Evolutionary conservation across 2,888 invertebrate genomes (phyloP).

Genomic region (Cephus runcator): DNA sequence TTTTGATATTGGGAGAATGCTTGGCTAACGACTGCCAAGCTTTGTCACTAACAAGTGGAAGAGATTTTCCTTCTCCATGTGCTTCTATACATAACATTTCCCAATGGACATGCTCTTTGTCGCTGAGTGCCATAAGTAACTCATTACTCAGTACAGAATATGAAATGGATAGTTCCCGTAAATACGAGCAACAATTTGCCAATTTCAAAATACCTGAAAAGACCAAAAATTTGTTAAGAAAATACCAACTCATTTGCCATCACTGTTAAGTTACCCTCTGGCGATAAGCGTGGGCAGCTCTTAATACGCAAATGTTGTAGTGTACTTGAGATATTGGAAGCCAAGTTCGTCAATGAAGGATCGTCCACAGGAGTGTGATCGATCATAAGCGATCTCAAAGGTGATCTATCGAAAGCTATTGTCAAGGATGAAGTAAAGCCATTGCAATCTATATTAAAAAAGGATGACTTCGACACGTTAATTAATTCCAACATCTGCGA

Average conservation of each 20-base stretch:
- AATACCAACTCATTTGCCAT: too few species aligned
- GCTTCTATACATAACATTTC: slow-evolving; percentile 56
- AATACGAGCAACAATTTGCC: slow-evolving; percentile 46
- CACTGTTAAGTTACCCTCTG: slow-evolving; percentile 42
- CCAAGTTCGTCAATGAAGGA: slow-evolving; percentile 33
- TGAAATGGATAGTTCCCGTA: slow-evolving; percentile 57
- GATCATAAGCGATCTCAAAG: slow-evolving; percentile 34
- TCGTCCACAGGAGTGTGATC: slow-evolving; percentile 36
- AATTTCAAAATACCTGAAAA: slow-evolving; percentile 49
- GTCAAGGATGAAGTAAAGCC: slow-evolving; percentile 45
- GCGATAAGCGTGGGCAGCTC: slow-evolving; percentile 44
- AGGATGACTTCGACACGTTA: slow-evolving; percentile 35
- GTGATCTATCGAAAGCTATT: slow-evolving; percentile 38
- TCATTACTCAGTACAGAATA: slow-evolving; percentile 60
- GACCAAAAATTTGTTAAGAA: slow-evolving; percentile 3
- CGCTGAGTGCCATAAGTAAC: slow-evolving; percentile 50
- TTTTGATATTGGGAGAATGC: slow-evolving; percentile 52
- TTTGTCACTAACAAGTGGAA: slow-evolving; percentile 44
- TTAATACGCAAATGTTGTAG: slow-evolving; percentile 49
- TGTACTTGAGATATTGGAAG: slow-evolving; percentile 38
- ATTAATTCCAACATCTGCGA: slow-evolving; percentile 46
- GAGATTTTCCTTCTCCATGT: slow-evolving; percentile 50
- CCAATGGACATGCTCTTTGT: slow-evolving; percentile 42
- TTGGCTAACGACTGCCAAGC: slow-evolving; percentile 51
- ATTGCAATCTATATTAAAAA: slow-evolving; percentile 43